Base-by-base conservation (phyloP, 2,888 invertebrate genomes). In the Latrodectus elegans region DNA sequence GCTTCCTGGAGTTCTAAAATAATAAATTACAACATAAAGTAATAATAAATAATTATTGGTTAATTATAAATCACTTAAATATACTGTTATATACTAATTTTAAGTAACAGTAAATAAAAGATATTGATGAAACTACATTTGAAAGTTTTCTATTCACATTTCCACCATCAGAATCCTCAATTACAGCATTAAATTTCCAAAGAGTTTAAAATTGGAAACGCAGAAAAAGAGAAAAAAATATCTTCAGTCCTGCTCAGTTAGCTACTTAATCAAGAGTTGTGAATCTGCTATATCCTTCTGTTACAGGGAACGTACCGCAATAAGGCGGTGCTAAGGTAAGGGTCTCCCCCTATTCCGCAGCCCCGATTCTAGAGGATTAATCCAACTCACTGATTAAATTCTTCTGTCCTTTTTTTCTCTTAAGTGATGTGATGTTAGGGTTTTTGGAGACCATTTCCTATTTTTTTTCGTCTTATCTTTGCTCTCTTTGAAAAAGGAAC, bases 221-320 rank as follows among this genome's bases (percentile, higher is more conserved):
- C 12, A 11, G 60, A 11, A 60, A 10, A 60, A 60, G n/a, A 60
- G 14, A 60, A 6, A n/a, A 60, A 11, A 15, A 4, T 22, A 1
- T 22, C 4, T 4, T 38, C 38, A 26, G 3, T 49, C 15, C 68
- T n/a, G 65, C 65, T 55, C 81, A 53, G 52, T 81, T 81, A 81
- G 74, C 74, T 74, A 74, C 81, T 81, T 81, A 81, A 72, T 53
- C 81, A 81, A 74, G 65, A 74, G 81, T 53, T 64, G 65, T 38
- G 81, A 52, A 81, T 81, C 64, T 65, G n/a, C 60, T 73, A 81
- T 53, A 38, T 73, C 49, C 71, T 64, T 53, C n/a, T 64, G 60
- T 74, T 68, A 67, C 51, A 73, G 73, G n/a, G 74, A 65, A 52
- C 49, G 67, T 52, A 81, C 74, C 67, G 73, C 81, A 81, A 67